These are phyloP conservation scores for Artibeus lituratus DNA, from an alignment of 2,797 vertebrate genomes.

Conservation along the genomic window DNA sequence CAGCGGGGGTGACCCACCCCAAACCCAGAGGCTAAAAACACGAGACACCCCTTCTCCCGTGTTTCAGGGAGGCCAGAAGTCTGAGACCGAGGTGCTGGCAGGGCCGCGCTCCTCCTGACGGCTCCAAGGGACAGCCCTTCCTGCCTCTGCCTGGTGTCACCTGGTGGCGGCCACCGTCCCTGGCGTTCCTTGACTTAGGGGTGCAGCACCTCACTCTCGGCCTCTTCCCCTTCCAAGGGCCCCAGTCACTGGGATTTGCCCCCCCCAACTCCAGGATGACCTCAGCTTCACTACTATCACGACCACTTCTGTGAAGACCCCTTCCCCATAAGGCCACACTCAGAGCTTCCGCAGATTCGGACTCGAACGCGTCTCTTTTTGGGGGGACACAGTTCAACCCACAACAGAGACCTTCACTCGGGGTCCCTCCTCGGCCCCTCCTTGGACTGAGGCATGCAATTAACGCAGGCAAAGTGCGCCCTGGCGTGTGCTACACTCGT, in stretches of 20 bases:
- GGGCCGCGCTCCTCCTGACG: fast-evolving
- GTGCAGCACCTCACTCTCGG: fast-evolving
- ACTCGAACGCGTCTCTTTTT: no score
- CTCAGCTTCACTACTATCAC: neutral
- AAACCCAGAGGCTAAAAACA: neutral
- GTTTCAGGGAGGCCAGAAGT: neutral
- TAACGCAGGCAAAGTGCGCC: fast-evolving
- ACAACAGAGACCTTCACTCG: neutral
- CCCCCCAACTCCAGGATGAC: no score
- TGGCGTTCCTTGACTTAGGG: neutral
- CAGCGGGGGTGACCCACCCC: fast-evolving
- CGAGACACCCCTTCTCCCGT: neutral
- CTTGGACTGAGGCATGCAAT: fast-evolving
- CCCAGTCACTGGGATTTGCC: fast-evolving
- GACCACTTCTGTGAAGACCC: neutral
- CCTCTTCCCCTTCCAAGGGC: neutral
- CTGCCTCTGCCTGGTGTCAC: neutral
- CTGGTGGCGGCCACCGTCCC: neutral
- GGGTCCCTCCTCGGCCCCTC: neutral
- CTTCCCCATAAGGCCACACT: neutral
- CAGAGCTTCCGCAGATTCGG: neutral
- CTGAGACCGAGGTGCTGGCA: neutral
- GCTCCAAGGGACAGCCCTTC: neutral
- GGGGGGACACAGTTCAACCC: neutral
- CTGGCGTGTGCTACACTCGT: fast-evolving